Evolutionary conservation across 2,113 vertebrate genomes (phyloP).

Genomic region (Catharus fuscescens): DNA sequence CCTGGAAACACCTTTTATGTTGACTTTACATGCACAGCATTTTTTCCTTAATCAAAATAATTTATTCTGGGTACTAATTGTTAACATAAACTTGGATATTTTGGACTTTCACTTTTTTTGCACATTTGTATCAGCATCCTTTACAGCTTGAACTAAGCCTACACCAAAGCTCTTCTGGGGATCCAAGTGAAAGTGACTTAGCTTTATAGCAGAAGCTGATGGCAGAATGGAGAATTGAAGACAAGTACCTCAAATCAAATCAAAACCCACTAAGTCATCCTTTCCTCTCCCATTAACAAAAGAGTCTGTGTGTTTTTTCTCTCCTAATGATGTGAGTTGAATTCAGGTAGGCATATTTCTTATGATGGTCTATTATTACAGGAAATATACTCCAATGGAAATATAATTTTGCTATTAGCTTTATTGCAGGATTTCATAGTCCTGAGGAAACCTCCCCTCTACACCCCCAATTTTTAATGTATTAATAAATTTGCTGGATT

Average conservation of each 20-base stretch:
- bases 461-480: not conserved
- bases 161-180: not conserved
- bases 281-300: not conserved
- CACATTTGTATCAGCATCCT: not conserved
- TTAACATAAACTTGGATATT: not conserved
- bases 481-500: not conserved
- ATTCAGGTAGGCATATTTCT: not conserved
- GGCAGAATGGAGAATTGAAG: not conserved
- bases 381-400: rapidly evolving
- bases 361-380: not conserved
- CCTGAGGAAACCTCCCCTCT: rapidly evolving
- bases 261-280: not conserved
- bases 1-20: not conserved
- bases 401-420: not conserved
- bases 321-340: not conserved
- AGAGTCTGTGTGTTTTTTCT: rapidly evolving
- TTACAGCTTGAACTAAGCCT: not conserved
- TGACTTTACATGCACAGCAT: rapidly evolving
- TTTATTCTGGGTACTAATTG: not conserved
- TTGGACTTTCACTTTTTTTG: not conserved
- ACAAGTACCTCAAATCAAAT: not conserved
- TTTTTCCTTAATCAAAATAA: not conserved
- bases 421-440: not conserved
- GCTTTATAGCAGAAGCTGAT: not conserved
- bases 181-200: not conserved